These are phyloP conservation scores for Coregonus suidteri DNA, from an alignment of 2,797 vertebrate genomes.

Conservation along the genomic window DNA sequence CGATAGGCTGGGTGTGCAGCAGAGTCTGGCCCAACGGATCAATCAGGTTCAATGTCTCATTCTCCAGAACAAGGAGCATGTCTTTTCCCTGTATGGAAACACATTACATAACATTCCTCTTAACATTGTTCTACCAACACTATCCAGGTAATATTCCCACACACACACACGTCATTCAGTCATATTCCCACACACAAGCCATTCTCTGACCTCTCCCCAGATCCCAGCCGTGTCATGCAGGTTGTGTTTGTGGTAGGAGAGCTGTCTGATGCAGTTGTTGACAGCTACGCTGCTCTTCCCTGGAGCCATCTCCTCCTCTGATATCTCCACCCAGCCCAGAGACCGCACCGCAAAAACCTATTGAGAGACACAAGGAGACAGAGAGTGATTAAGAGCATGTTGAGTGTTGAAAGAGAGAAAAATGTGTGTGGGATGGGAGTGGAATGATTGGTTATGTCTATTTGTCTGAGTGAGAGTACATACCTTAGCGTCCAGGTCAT, in stretches of 20 bases:
- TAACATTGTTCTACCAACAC: neutral
- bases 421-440: neutral
- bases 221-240: slow-evolving; percentile 74
- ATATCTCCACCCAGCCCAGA: slow-evolving; percentile 85
- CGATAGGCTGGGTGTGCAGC: slow-evolving; percentile 81
- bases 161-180: neutral
- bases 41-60: slow-evolving; percentile 76
- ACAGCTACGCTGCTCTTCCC: slow-evolving; percentile 80
- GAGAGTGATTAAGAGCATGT: neutral
- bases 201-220: slow-evolving; percentile 70
- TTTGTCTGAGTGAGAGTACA: neutral
- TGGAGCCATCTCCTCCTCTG: slow-evolving; percentile 81
- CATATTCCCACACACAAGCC: neutral
- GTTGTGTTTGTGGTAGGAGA: slow-evolving; percentile 77
- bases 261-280: slow-evolving; percentile 83
- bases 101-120: neutral
- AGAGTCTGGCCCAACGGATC: slow-evolving; percentile 72
- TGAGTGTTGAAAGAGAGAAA: neutral
- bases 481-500: slow-evolving; percentile 58
- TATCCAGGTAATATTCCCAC: neutral
- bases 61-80: slow-evolving; percentile 79
- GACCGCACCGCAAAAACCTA: slow-evolving; percentile 77
- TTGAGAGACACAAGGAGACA: neutral
- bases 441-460: neutral
- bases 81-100: slow-evolving; percentile 74